Base-by-base conservation (phyloP, 2,888 invertebrate genomes). In the Eugnorisma glareosa region DNA sequence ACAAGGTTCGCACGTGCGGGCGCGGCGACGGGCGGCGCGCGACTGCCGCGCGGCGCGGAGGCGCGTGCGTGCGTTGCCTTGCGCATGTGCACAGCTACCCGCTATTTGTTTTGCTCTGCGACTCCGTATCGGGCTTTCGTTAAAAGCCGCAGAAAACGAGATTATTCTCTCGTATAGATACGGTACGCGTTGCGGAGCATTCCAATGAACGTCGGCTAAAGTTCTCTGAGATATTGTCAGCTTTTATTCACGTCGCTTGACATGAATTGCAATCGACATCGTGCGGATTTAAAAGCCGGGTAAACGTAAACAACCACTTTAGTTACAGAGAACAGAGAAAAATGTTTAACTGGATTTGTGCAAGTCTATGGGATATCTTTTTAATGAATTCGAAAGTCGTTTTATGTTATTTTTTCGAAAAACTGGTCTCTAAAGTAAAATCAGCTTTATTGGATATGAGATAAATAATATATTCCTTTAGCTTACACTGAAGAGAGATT, bases 41-140 rank as follows among this genome's bases (percentile, higher is more conserved):
- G 94, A 95, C 94, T 94, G 93, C 93, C 93, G 93, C 90, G 88
- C 75, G 85, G 85, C 80, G 82, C 84, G 81, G 86, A 72, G 77
- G 94, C 94, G 95, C 95, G 93, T 94, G 95, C 93, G 93, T 93
- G 90, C 77, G 74, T 82, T 76, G 63, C 77, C 81, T 89, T 90
- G 94, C 96, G 96, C 96, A 94, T 92, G 95, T 93, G 94, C 93
- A 92, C 80, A 88, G 77, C 91, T 92, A 91, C 91, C 91, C 89
- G 85, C 92, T 90, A 94, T 96, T 95, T 95, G 94, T 95, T 95
- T 95, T 96, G 92, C 94, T 94, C 93, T 91, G 90, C 90, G 92
- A 91, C 90, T 91, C 88, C 81, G 86, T 91, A 91, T 91, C 90
- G 89, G 90, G 86, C 90, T 89, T 90, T 84, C 86, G 89, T 87